Conservation (phyloP, 2,888 invertebrate genomes). For the Anaspis maculata region DNA sequence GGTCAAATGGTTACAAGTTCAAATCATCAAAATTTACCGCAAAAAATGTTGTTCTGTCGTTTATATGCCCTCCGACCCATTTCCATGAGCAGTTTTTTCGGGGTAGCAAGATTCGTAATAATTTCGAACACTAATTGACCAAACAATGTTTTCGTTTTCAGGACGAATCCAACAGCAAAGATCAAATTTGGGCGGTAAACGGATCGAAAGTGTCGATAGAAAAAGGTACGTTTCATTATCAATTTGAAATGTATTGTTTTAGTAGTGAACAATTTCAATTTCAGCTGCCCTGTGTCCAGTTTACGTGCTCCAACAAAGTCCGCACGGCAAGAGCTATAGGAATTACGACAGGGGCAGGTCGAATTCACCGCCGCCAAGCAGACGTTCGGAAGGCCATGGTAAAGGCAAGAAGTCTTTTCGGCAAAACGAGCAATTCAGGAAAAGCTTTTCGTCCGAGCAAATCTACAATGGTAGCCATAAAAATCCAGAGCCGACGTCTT, state of each 20-base stretch:
- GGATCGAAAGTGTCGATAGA: conserved; percentile 19
- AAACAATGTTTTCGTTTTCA: conserved; percentile 4
- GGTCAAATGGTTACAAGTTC: no score
- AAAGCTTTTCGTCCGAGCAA: conserved; percentile 38
- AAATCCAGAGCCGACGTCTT: conserved; percentile 21
- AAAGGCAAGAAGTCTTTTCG: conserved; percentile 4
- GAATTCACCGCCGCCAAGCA: conserved; percentile 34
- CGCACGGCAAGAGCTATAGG: conserved; percentile 16
- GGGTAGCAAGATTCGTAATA: conserved; percentile 17
- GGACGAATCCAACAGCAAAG: conserved; percentile 12
- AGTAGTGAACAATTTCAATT: conserved; percentile 7
- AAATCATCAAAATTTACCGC: conserved; percentile 2
- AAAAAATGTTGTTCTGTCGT: conserved; percentile 40
- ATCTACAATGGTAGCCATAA: conserved; percentile 18
- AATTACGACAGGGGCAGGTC: conserved; percentile 34
- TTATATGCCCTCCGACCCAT: conserved; percentile 39
- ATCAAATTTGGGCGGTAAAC: conserved; percentile 35
- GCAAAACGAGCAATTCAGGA: conserved; percentile 27
- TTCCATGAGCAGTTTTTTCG: conserved; percentile 34
- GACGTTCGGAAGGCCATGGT: no score
- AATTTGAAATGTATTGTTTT: no score
- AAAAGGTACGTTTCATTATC: conserved; percentile 22
- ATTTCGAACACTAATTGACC: background rate
- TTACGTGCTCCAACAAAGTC: conserved; percentile 32
- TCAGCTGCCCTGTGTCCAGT: conserved; percentile 34